phyloP scores from a whole-genome alignment of 2,113 vertebrate genomes.

The Thalassarche chlororhynchos region DNA sequence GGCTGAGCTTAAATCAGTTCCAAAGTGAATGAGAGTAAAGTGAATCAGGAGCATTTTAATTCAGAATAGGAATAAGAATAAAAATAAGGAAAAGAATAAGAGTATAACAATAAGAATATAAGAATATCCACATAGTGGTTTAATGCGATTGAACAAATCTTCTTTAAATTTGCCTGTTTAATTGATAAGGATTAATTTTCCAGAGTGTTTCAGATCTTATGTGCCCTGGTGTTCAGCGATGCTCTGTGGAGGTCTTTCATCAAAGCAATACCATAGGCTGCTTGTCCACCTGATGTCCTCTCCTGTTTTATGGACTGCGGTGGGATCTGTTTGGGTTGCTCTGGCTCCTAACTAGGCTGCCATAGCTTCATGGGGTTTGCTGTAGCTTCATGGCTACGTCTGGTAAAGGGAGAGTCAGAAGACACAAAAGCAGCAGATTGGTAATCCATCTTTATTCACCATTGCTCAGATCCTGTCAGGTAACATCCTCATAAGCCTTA shows the following conservation, averaged over 20 bases:
- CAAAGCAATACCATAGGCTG: neutral
- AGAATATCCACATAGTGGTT: neutral
- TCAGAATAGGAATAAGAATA: neutral
- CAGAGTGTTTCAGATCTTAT: neutral
- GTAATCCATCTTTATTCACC: neutral
- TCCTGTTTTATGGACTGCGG: neutral
- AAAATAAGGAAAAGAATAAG: neutral
- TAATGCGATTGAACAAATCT: neutral
- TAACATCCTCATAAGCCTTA: neutral
- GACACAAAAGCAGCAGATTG: neutral
- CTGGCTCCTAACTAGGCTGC: neutral
- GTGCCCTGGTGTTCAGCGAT: neutral
- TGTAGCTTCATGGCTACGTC: neutral
- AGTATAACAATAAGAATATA: neutral
- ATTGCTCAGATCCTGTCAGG: neutral
- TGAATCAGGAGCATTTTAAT: neutral
- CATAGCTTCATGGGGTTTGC: neutral
- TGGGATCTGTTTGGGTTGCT: neutral
- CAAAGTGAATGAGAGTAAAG: neutral
- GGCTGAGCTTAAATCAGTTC: neutral
- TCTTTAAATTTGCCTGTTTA: neutral
- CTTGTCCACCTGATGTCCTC: neutral
- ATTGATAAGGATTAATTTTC: neutral
- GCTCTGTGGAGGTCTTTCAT: neutral
- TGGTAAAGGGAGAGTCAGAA: neutral